Percentiles rank a stretch among this genome's conserved stretches.
phyloP scores from a whole-genome alignment of 2,888 invertebrate genomes.

The Amblyjoppa proteus region DNA sequence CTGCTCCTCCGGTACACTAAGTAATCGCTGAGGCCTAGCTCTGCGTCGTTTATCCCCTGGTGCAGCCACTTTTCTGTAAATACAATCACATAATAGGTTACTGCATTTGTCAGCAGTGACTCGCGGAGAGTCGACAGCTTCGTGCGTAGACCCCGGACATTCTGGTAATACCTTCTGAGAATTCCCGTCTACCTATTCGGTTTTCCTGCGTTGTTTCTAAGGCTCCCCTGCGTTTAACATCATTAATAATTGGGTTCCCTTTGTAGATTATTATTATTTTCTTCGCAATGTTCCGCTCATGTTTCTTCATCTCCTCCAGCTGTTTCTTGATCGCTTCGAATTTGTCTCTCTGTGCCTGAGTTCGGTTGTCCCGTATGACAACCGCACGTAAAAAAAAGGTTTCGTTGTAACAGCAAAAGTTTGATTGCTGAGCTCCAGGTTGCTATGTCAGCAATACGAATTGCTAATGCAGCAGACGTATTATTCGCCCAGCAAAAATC shows the following conservation, averaged over 20 bases:
- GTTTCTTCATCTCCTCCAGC: too few relatives aligned
- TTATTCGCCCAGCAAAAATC: too few relatives aligned
- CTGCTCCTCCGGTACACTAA: background rate
- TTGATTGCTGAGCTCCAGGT: too few relatives aligned
- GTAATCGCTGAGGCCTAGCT: background rate
- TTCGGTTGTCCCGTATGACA: too few relatives aligned
- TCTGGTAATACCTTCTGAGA: conserved; percentile 4
- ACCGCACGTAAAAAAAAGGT: too few relatives aligned
- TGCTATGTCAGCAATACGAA: too few relatives aligned
- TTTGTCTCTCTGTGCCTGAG: too few relatives aligned
- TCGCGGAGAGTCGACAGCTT: background rate
- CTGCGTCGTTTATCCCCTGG: background rate
- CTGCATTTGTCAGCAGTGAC: background rate
- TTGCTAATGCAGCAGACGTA: too few relatives aligned
- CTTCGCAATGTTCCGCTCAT: too few relatives aligned
- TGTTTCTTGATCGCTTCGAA: too few relatives aligned
- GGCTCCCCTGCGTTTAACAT: background rate
- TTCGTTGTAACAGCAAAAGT: too few relatives aligned
- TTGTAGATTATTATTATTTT: background rate
- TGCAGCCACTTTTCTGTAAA: background rate
- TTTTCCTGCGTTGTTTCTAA: background rate
- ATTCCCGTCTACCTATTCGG: background rate
- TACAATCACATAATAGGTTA: background rate
- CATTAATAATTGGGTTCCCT: background rate
- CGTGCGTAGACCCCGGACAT: conserved; percentile 27